A percentile compares a stretch with the other conserved stretches of the same genome.
Evolutionary conservation across 2,888 invertebrate species (phyloP).

Genomic region (Gastracanthus pulcherrimus): DNA sequence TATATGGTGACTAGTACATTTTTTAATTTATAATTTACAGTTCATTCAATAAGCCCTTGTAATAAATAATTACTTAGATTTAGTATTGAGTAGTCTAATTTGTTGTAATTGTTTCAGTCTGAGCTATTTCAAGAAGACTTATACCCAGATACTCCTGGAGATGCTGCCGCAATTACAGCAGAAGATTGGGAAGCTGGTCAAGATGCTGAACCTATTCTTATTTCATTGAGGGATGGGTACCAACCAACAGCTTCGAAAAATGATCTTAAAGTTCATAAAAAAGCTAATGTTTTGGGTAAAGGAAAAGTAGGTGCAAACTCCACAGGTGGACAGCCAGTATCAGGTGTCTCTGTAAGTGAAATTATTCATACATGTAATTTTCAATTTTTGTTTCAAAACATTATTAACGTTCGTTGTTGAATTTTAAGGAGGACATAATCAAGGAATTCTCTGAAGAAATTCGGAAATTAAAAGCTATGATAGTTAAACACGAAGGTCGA

Average conservation of each 20-base stretch:
- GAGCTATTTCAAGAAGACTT: conserved; percentile 98
- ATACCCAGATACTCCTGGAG: conserved; percentile 96
- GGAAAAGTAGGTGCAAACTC: conserved; percentile 75
- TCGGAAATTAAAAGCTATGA: conserved; percentile 94
- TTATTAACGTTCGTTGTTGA: no score
- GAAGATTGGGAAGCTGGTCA: conserved; percentile 95
- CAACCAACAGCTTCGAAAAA: conserved; percentile 81
- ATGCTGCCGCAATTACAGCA: conserved; percentile 91
- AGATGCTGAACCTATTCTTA: conserved; percentile 93
- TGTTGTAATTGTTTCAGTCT: conserved; percentile 79
- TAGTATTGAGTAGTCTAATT: background rate
- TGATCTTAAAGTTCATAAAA: conserved; percentile 87
- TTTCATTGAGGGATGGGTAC: conserved; percentile 92
- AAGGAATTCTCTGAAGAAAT: conserved; percentile 94
- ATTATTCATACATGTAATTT: background rate
- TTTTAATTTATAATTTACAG: no score
- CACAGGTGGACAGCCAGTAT: conserved; percentile 58
- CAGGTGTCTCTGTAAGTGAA: conserved; percentile 68
- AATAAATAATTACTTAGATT: background rate
- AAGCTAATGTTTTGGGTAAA: conserved; percentile 90
- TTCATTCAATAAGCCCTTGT: background rate
- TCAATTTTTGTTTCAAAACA: no score
- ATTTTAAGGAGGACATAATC: conserved; percentile 84
- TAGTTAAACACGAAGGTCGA: conserved; percentile 94
- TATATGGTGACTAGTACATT: no score